Base-by-base conservation (phyloP, 2,888 invertebrate species). In the Heliconius ismenius region DNA sequence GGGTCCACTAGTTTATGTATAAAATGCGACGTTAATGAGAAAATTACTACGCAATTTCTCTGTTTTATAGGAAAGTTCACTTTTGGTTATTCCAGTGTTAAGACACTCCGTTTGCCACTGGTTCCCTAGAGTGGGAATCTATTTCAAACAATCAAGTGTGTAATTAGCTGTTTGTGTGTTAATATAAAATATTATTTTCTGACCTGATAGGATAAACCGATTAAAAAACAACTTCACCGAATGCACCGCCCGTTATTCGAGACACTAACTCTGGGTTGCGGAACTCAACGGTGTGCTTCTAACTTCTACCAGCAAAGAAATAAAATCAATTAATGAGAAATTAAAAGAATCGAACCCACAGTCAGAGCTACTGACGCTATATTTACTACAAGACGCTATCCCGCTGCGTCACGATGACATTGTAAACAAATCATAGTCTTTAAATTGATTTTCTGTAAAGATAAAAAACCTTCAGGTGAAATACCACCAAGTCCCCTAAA, bases 11-110 rank as follows among this genome's bases (percentile, higher is more conserved):
- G n/a, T n/a, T n/a, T 67, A 32, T 24, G 36, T 39, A 39, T 39
- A 67, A 67, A 36, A 67, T 67, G 65, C 24, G 24, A 24, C 39
- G 65, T 24, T 39, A 24, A 67, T 67, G 39, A 39, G 39, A 11
- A 24, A 24, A 39, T 24, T 67, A 39, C 36, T 67, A 24, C 15
- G 39, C 65, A 39, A 15, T 67, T 39, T 24, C 13, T 7, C 28
- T 28, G 24, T 62, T 62, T 62, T n/a, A 54, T 54, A n/a, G 21
- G 1, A 21, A 21, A 21, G 21, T 7, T 21, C 15, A 0, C 15
- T 49, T 49, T 18, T 6, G 18, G 43, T 18, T 49, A 49, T 18
- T 49, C 43, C 15, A 26, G 15, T 26, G 63, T 28, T 28, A 28
- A 63, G 3, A 18, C 9, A 63, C 18, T 63, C 18, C 2, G 13